A percentile compares a stretch with the other conserved stretches of the same genome.
phyloP scores from a whole-genome alignment of 1,140 invertebrate species.

The Pogonus chalceus region DNA sequence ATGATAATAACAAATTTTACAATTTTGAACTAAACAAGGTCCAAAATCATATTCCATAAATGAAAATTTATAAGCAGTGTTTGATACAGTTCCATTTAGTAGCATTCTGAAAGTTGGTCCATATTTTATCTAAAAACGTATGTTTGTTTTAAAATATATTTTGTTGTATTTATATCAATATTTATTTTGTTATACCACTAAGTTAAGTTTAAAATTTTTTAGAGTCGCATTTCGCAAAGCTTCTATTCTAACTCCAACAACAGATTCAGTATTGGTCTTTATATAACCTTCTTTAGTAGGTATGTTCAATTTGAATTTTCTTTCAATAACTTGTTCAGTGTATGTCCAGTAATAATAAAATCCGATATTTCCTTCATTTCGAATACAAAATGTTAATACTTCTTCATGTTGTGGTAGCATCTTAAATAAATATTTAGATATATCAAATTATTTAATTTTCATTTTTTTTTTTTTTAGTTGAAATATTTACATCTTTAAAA shows the following conservation, averaged over 20 bases:
- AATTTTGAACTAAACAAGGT: neutral
- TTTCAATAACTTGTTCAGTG: neutral
- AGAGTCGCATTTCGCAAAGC: no score
- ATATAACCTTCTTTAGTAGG: neutral
- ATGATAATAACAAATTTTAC: neutral
- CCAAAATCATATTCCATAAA: constrained; percentile 4
- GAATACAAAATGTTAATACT: neutral
- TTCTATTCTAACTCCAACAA: no score
- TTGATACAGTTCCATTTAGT: neutral
- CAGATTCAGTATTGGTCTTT: neutral
- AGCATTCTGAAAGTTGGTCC: neutral
- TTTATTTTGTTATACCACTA: no score
- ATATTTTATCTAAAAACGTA: neutral
- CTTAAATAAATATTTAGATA: neutral
- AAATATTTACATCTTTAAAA: neutral
- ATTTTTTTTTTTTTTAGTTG: neutral
- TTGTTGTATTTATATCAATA: neutral
- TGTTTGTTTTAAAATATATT: neutral
- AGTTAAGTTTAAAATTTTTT: no score
- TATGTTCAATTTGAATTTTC: neutral
- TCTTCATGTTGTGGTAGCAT: neutral
- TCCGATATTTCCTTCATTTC: neutral
- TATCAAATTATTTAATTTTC: neutral
- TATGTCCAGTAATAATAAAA: constrained; percentile 3
- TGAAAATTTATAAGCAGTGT: neutral